Conservation (phyloP, 2,888 invertebrate genomes). For the Trissoscelio sp. region DNA sequence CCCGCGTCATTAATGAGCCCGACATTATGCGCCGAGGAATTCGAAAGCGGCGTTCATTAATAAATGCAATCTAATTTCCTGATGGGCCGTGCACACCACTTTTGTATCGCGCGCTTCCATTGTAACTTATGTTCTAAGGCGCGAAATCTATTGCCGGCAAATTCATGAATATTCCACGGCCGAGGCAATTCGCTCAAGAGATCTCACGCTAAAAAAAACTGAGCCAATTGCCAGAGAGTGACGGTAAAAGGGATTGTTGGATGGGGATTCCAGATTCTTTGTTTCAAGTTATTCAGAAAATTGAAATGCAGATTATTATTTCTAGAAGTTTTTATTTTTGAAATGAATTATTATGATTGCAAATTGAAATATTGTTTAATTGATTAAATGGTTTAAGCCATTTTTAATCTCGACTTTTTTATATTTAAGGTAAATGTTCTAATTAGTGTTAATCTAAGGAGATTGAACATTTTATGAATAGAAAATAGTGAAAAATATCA, state of each 20-base stretch:
- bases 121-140: constrained; percentile 26
- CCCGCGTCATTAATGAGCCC: constrained; percentile 61
- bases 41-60: constrained; percentile 55
- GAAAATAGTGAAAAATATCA: too few species aligned
- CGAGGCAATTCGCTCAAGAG: constrained; percentile 6
- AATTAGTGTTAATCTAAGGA: too few species aligned
- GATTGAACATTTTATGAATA: too few species aligned
- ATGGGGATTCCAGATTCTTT: neutral
- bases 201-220: neutral
- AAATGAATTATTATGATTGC: too few species aligned
- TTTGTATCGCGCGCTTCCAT: constrained; percentile 32
- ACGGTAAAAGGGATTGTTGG: neutral
- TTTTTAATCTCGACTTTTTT: too few species aligned
- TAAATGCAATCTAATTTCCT: constrained; percentile 62
- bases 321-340: too few species aligned
- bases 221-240: neutral
- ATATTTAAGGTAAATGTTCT: too few species aligned
- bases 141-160: constrained; percentile 39
- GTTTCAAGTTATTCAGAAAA: neutral
- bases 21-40: constrained; percentile 20
- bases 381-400: too few species aligned
- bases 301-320: too few species aligned
- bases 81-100: constrained; percentile 35
- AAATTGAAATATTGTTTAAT: too few species aligned
- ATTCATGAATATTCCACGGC: constrained; percentile 43